Conservation (phyloP, 2,888 invertebrate genomes). For the Ormyrus rosae region DNA sequence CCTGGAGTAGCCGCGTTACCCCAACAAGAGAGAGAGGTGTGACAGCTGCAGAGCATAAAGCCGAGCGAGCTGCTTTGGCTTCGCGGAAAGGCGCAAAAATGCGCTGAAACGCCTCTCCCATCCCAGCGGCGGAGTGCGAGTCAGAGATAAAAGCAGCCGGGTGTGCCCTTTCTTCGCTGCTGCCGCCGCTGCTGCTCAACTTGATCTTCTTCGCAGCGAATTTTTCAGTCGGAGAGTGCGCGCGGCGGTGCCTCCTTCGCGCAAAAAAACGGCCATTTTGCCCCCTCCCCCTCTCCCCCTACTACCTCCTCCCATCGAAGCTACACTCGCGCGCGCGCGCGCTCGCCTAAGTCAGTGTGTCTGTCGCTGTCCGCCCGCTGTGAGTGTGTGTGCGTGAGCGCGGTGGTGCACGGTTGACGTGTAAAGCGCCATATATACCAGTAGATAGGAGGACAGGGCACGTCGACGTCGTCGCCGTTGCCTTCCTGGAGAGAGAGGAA, state of each 20-base stretch:
- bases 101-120: neutral
- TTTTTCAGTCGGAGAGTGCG: neutral
- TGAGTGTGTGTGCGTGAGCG: neutral
- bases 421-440: conserved; percentile 11
- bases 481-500: neutral
- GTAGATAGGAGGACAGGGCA: too few relatives aligned
- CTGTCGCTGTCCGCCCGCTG: neutral
- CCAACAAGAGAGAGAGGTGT: conserved; percentile 15
- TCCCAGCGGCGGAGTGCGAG: too few relatives aligned
- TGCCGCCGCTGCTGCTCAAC: too few relatives aligned
- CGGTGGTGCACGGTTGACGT: conserved; percentile 9
- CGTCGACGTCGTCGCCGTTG: conserved; percentile 8
- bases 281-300: conserved; percentile 8
- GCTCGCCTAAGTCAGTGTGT: neutral
- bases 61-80: neutral
- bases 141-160: neutral
- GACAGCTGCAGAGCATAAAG: neutral
- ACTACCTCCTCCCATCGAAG: neutral
- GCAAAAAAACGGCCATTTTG: conserved; percentile 53
- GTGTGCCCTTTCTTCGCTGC: too few relatives aligned
- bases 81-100: conserved; percentile 4
- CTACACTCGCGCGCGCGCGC: neutral
- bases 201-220: too few relatives aligned
- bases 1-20: conserved; percentile 11
- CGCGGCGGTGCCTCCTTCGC: conserved; percentile 26